A percentile compares a stretch with the other conserved stretches of the same genome.
phyloP scores from a whole-genome alignment of 1,140 invertebrate genomes.

The Bombus confusus region DNA sequence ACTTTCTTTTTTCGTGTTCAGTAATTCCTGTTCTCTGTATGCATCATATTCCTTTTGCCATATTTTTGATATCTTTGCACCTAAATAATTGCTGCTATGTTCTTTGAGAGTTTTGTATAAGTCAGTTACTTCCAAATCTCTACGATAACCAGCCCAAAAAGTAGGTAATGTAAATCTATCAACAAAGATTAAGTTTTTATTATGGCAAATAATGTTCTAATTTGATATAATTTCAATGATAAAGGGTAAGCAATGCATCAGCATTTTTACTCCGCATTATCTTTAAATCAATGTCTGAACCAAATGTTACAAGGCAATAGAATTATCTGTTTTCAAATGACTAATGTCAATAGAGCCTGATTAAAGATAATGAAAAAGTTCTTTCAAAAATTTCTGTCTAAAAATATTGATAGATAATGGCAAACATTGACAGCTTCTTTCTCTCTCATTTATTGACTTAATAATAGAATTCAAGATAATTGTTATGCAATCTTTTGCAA shows the following conservation, averaged over 20 bases:
- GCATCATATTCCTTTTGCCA: conserved; percentile 76
- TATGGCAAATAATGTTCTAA: not conserved
- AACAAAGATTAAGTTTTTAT: conserved; percentile 47
- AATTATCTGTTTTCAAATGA: conserved; percentile 8
- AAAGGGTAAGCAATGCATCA: not conserved
- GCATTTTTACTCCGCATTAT: not conserved
- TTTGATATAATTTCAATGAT: not conserved
- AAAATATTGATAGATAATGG: conserved; percentile 12
- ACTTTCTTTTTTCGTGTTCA: conserved; percentile 55
- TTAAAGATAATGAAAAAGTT: conserved; percentile 6
- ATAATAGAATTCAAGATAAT: conserved; percentile 23
- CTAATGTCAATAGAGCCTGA: conserved; percentile 24
- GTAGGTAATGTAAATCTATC: conserved; percentile 86
- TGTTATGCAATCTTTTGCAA: not conserved
- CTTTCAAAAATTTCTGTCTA: not conserved
- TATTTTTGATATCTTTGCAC: conserved; percentile 77
- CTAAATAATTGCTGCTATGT: conserved; percentile 81
- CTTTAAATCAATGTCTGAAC: not conserved
- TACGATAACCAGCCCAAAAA: conserved; percentile 86
- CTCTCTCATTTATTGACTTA: not conserved
- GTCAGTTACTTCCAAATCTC: conserved; percentile 87
- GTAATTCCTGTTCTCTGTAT: conserved; percentile 50
- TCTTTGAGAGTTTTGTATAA: conserved; percentile 87
- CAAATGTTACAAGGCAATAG: not conserved
- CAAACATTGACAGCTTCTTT: not conserved